Evolutionary conservation across 1,140 invertebrate genomes (phyloP), one percentile per base, ranked within the genome.

Genomic region (Drosophila dunni): DNA sequence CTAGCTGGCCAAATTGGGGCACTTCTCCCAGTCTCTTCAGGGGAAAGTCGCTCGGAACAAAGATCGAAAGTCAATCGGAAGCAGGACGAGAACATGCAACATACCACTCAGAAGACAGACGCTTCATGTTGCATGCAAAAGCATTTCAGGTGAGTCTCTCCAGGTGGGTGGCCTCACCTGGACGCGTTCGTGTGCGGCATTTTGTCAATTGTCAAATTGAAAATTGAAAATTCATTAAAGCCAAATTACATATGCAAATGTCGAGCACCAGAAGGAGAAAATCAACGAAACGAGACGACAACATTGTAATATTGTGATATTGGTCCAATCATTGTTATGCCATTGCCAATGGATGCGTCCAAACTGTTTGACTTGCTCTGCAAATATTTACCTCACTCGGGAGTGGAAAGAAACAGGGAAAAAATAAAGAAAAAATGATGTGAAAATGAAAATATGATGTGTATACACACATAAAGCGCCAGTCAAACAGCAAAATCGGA

Each of bases 141-240:
- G 50, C 8, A 13, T 24, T 51, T 69, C 46, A 53, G n/a, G n/a
- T n/a, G n/a, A 20, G 15, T 29, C 8, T 46, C 33, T 15, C 60
- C 60, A 73, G 20, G 84, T 78, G 85, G 85, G 85, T 89, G 85
- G 85, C 34, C 71, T 29, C 3, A 29, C 24, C 48, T 45, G 53
- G 61, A 45, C 51, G 62, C 58, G 48, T 75, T 66, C 76, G 66
- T 83, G 84, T 88, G 84, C 71, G 83, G 80, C 79, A 88, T 86
- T 86, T 88, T 75, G 78, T 67, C 84, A 85, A 89, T 86, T 90
- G 82, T 86, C 79, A 85, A 89, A 84, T 90, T 79, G 83, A 77
- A 86, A 90, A 79, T 91, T 86, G 80, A 81, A 91, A 90, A 91
- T 86, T 91, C 90, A 91, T 91, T 91, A 91, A 91, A 90, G 84